These are phyloP conservation scores for Perodicticus potto DNA, from an alignment of 2,797 vertebrate species.

Conservation along the genomic window DNA sequence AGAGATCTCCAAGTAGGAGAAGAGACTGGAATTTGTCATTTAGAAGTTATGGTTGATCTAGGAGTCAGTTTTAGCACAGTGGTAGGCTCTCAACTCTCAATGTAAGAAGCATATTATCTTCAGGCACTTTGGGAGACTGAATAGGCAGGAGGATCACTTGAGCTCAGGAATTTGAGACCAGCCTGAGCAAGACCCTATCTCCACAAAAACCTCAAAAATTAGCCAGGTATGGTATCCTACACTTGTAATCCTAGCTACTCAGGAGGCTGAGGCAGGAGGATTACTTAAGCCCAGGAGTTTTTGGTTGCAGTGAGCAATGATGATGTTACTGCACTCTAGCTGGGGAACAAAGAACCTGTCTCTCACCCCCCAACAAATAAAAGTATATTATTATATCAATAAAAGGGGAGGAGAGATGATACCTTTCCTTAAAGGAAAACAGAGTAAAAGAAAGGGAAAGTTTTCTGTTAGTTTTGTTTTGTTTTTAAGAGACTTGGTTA, in stretches of 20 bases:
- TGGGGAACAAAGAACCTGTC: neutral
- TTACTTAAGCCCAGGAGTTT: neutral
- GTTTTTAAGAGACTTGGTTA: neutral
- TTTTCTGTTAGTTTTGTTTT: neutral
- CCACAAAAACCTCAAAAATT: neutral
- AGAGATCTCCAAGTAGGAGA: neutral
- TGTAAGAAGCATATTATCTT: neutral
- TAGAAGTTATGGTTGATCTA: neutral
- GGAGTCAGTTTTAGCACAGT: neutral
- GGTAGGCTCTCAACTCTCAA: neutral
- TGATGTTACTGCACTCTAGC: neutral
- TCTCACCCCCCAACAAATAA: too few relatives aligned
- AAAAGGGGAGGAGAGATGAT: neutral
- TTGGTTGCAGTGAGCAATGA: neutral
- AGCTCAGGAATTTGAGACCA: too few relatives aligned
- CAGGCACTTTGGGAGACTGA: too few relatives aligned
- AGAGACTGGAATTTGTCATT: neutral
- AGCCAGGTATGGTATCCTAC: neutral
- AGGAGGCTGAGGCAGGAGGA: neutral
- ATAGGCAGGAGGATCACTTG: too few relatives aligned
- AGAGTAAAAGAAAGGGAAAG: neutral
- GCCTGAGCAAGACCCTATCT: neutral
- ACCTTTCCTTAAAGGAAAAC: neutral
- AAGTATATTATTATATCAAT: neutral
- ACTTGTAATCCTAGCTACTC: neutral